Base-by-base conservation (phyloP, 2,797 vertebrate species). In the Sparus aurata region DNA sequence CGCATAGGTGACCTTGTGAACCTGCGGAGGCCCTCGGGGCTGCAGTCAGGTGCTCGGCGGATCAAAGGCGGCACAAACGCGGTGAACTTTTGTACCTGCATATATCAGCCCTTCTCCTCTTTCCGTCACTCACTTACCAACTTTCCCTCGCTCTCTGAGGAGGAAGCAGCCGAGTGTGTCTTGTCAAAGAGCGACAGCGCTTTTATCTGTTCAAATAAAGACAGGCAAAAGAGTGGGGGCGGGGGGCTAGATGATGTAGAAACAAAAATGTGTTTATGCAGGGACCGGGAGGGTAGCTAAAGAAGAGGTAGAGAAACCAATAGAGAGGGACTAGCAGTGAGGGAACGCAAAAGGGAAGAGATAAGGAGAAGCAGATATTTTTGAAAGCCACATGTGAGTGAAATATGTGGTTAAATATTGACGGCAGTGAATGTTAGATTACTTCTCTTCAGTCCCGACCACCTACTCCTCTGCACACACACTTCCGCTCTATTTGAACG, bases 161-260 rank as follows among this genome's bases (percentile, higher is more conserved):
- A 76, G 85, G 73, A 84, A 77, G 82, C 77, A 66, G 11, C 54
- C 16, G 2, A 86, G 69, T 61, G 65, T 68, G 74, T 69, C 84
- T 87, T 82, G 79, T 89, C 86, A 86, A 85, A 90, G 60, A 79
- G 80, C 66, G 62, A 83, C 79, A 13, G 74, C 63, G n/a, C 88
- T 90, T 93, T 90, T 87, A 93, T 92, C 90, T 81, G 64, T 70
- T 87, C 66, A 85, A 84, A 84, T 81, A 75, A 80, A 84, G 78
- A 75, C 58, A 50, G 54, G 54, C 4, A 70, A 68, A 69, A 52
- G 69, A 60, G 54, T 23, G 3, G 27, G 16, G 22, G 30, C n/a
- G n/a, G 25, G 16, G 22, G 25, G 54, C 64, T 59, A 54, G 77
- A 71, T 57, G 73, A 72, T 38, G 83, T 68, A 68, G 80, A 83